These are phyloP conservation scores for Phocides pigmalion DNA, from an alignment of 1,140 invertebrate species.

Conservation along the genomic window DNA sequence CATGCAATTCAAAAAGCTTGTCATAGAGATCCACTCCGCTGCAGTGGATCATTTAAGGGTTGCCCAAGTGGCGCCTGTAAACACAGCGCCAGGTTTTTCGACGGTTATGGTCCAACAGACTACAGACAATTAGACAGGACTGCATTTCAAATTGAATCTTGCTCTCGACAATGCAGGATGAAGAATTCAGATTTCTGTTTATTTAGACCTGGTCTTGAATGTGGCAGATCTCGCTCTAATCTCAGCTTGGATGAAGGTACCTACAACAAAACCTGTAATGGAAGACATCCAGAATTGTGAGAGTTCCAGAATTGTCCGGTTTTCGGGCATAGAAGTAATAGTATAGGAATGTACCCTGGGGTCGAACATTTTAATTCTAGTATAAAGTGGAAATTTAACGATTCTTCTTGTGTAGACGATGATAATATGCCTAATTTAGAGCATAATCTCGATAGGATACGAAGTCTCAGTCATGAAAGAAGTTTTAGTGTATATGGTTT, in stretches of 20 bases:
- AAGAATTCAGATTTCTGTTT: conserved; percentile 80
- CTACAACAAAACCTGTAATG: conserved; percentile 79
- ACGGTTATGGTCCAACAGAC: conserved; percentile 71
- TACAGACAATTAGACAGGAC: conserved; percentile 78
- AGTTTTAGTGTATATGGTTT: conserved; percentile 59
- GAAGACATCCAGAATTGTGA: conserved; percentile 81
- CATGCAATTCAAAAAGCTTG: conserved; percentile 86
- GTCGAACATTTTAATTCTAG: conserved; percentile 79
- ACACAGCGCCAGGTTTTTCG: conserved; percentile 75
- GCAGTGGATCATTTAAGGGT: conserved; percentile 79
- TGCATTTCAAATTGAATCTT: conserved; percentile 79
- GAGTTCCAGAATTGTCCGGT: conserved; percentile 80
- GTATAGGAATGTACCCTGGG: conserved; percentile 74
- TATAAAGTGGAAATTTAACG: conserved; percentile 80
- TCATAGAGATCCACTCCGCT: conserved; percentile 72
- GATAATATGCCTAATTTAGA: conserved; percentile 73
- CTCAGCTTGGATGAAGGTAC: conserved; percentile 80
- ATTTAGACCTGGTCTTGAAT: conserved; percentile 74
- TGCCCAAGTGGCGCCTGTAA: conserved; percentile 66
- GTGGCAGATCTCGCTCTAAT: conserved; percentile 77
- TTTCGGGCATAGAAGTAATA: conserved; percentile 82
- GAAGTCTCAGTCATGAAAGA: conserved; percentile 73
- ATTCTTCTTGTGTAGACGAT: conserved; percentile 62
- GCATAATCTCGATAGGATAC: conserved; percentile 79
- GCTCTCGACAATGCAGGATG: conserved; percentile 73